Percentiles rank a stretch among this genome's conserved stretches.
These are phyloP conservation scores for Numida meleagris DNA, from an alignment of 2,113 vertebrate species.

Conservation along the genomic window DNA sequence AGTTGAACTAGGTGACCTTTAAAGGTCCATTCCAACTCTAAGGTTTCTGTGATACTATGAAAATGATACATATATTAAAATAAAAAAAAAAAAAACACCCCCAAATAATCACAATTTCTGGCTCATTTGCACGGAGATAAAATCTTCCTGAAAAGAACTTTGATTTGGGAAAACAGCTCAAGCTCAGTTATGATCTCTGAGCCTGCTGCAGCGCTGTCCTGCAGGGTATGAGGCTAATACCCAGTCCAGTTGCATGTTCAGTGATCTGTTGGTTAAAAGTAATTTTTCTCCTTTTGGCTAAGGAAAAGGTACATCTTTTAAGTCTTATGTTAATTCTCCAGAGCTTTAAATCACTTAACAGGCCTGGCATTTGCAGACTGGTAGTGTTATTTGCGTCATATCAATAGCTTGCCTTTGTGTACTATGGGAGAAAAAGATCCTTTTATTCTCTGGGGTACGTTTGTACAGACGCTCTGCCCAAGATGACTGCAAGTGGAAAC, in stretches of 20 bases:
- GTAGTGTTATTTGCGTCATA: slow-evolving; percentile 30
- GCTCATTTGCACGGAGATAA: background rate
- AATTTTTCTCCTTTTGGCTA: background rate
- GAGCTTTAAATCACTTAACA: slow-evolving; percentile 6
- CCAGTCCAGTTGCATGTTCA: background rate
- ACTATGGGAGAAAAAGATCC: slow-evolving; percentile 22
- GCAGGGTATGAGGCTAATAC: background rate
- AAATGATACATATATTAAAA: background rate
- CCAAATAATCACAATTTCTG: background rate
- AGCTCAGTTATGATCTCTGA: background rate
- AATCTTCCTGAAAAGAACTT: background rate
- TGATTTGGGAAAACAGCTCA: background rate
- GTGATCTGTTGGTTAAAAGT: background rate
- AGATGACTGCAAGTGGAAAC: background rate
- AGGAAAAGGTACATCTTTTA: background rate
- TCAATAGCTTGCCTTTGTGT: slow-evolving; percentile 30
- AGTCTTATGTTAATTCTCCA: background rate
- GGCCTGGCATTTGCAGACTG: slow-evolving; percentile 8
- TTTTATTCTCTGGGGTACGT: slow-evolving; percentile 3
- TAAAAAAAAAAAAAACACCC: no score
- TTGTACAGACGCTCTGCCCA: background rate
- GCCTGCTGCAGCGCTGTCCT: background rate
- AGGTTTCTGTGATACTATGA: no score
- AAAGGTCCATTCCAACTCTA: no score
- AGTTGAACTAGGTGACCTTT: no score